Conservation (phyloP, 2,888 invertebrate genomes). For the Calliphora vomitoria region DNA sequence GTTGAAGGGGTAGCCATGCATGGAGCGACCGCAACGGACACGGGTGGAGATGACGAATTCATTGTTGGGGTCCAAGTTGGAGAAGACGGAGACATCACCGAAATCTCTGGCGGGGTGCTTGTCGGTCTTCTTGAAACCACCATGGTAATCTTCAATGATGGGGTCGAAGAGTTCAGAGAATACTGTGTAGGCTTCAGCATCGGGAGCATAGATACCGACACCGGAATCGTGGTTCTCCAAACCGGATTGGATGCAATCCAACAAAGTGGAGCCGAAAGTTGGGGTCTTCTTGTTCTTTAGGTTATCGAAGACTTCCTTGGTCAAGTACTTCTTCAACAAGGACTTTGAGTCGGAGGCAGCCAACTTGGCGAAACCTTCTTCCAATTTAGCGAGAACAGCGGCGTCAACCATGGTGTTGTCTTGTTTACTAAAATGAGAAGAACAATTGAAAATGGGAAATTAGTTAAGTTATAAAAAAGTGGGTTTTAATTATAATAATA, state of each 20-base stretch:
- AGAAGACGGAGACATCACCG: slow-evolving; percentile 95
- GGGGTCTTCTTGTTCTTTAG: slow-evolving; percentile 96
- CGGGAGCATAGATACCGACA: slow-evolving; percentile 98
- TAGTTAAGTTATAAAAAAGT: background rate
- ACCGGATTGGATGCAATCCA: slow-evolving; percentile 98
- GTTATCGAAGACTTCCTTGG: slow-evolving; percentile 95
- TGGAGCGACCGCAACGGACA: slow-evolving; percentile 97
- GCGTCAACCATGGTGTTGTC: slow-evolving; percentile 95
- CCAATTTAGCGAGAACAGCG: slow-evolving; percentile 95
- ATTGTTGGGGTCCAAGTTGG: slow-evolving; percentile 95
- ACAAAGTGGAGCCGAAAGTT: slow-evolving; percentile 95
- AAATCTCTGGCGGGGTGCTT: slow-evolving; percentile 97
- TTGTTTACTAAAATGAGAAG: slow-evolving; percentile 87
- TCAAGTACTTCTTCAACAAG: slow-evolving; percentile 97
- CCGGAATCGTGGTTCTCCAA: slow-evolving; percentile 98
- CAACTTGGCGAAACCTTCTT: slow-evolving; percentile 95
- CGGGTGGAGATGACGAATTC: slow-evolving; percentile 98
- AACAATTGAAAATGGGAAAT: slow-evolving; percentile 48
- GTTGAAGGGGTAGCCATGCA: slow-evolving; percentile 98
- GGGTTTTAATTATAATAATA: background rate
- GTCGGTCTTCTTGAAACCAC: slow-evolving; percentile 96
- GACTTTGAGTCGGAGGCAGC: slow-evolving; percentile 96
- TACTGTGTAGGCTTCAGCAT: slow-evolving; percentile 96
- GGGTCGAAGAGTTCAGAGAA: slow-evolving; percentile 98
- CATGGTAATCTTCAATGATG: slow-evolving; percentile 98